phyloP scores from a whole-genome alignment of 2,888 invertebrate genomes.

The Trilocha varians region DNA sequence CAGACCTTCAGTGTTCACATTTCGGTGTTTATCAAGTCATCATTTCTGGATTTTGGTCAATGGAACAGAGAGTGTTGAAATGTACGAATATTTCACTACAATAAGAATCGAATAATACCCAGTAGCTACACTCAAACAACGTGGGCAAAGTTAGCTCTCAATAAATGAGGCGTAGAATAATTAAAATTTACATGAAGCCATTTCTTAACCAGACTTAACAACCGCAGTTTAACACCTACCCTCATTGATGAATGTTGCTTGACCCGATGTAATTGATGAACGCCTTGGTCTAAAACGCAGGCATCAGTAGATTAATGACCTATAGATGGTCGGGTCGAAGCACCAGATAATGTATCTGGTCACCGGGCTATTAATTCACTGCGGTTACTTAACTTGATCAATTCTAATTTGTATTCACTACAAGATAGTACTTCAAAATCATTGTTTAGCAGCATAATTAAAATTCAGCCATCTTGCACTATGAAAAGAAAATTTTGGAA shows the following conservation, averaged over 20 bases:
- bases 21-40: too few relatives aligned
- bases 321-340: slow-evolving; percentile 53
- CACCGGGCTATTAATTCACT: slow-evolving; percentile 55
- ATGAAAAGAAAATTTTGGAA: too few relatives aligned
- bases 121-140: not conserved
- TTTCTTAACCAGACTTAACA: not conserved
- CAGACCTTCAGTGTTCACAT: too few relatives aligned
- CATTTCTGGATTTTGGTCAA: too few relatives aligned
- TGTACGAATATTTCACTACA: too few relatives aligned
- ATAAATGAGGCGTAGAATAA: not conserved
- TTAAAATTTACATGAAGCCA: not conserved
- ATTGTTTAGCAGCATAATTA: not conserved
- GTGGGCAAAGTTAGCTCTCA: not conserved
- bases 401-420: slow-evolving; percentile 38
- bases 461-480: too few relatives aligned
- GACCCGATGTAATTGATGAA: slow-evolving; percentile 56
- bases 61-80: too few relatives aligned
- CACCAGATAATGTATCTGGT: slow-evolving; percentile 66
- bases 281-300: slow-evolving; percentile 47
- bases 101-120: too few relatives aligned
- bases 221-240: slow-evolving; percentile 23
- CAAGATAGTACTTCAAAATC: slow-evolving; percentile 6
- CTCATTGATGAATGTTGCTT: slow-evolving; percentile 41
- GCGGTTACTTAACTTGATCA: slow-evolving; percentile 66
- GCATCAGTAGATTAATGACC: slow-evolving; percentile 65